Evolutionary conservation across 2,888 invertebrate genomes (phyloP).

Genomic region (Aleiodes alternator): DNA sequence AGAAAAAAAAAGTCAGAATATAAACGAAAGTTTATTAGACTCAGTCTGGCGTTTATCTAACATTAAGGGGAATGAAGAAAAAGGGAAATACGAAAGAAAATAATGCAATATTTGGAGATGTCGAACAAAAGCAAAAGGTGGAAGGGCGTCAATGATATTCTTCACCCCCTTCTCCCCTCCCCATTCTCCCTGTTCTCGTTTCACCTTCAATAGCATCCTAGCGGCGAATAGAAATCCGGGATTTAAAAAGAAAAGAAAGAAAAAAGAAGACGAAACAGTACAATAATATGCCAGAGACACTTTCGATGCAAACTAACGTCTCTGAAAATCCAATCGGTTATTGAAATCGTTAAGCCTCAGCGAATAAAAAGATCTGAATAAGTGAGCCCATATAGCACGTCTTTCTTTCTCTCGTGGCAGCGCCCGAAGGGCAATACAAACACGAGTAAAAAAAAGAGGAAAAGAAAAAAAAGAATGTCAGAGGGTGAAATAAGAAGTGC

Average conservation of each 20-base stretch:
- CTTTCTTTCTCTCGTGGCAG: constrained; percentile 28
- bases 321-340: constrained; percentile 69
- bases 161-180: neutral
- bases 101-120: constrained; percentile 50
- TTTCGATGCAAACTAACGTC: constrained; percentile 69
- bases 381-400: constrained; percentile 56
- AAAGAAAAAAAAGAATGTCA: constrained; percentile 37
- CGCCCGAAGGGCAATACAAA: constrained; percentile 25
- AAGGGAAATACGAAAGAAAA: constrained; percentile 48
- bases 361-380: constrained; percentile 70
- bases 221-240: neutral
- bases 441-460: constrained; percentile 30
- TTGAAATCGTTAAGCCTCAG: constrained; percentile 73
- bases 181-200: constrained; percentile 27
- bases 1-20: constrained; percentile 22
- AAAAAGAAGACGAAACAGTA: constrained; percentile 45
- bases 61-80: constrained; percentile 33
- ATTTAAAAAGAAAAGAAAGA: constrained; percentile 41
- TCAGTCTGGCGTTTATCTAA: constrained; percentile 37
- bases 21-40: constrained; percentile 39
- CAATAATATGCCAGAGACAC: constrained; percentile 59
- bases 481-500: constrained; percentile 58
- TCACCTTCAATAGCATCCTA: constrained; percentile 40
- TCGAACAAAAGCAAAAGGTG: constrained; percentile 25
- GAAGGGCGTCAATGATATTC: constrained; percentile 11